phyloP scores from a whole-genome alignment of 2,797 vertebrate species.

The Girardinus metallicus region DNA sequence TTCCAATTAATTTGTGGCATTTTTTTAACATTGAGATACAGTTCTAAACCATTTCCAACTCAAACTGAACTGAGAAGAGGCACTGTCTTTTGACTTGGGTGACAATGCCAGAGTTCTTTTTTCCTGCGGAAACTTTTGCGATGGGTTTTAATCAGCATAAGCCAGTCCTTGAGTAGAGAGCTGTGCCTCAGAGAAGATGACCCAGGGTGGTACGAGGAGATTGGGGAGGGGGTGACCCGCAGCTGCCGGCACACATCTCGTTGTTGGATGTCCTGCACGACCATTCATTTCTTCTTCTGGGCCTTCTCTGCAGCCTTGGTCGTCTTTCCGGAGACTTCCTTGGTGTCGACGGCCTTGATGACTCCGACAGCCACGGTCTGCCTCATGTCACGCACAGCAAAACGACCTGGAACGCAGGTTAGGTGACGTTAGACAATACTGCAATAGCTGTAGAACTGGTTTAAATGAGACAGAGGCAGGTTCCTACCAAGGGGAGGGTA shows the following conservation, averaged over 20 bases:
- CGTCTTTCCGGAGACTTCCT: constrained; percentile 70
- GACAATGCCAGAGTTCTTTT: constrained; percentile 73
- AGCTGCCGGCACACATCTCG: constrained; percentile 56
- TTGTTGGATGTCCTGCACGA: constrained; percentile 65
- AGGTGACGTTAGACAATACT: not conserved
- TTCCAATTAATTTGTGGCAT: constrained; percentile 79
- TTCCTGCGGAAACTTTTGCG: constrained; percentile 88
- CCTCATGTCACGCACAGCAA: constrained; percentile 86
- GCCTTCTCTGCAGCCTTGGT: constrained; percentile 83
- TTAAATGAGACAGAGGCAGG: not conserved
- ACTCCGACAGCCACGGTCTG: constrained; percentile 87
- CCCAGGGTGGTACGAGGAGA: constrained; percentile 54
- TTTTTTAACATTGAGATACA: constrained; percentile 72
- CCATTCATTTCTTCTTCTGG: constrained; percentile 81
- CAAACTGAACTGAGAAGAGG: constrained; percentile 81
- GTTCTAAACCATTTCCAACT: constrained; percentile 80
- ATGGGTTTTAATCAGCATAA: constrained; percentile 87
- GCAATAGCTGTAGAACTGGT: not conserved
- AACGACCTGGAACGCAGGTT: constrained; percentile 70
- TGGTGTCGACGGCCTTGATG: constrained; percentile 79
- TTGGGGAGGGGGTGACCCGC: constrained; percentile 48
- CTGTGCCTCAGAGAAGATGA: constrained; percentile 75
- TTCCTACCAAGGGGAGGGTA: constrained; percentile 81
- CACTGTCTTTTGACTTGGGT: constrained; percentile 68
- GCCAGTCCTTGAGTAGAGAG: constrained; percentile 85